A percentile compares a stretch with the other conserved stretches of the same genome.
These are phyloP conservation scores for Xestia ashworthii DNA, from an alignment of 2,888 invertebrate genomes.

Conservation along the genomic window DNA sequence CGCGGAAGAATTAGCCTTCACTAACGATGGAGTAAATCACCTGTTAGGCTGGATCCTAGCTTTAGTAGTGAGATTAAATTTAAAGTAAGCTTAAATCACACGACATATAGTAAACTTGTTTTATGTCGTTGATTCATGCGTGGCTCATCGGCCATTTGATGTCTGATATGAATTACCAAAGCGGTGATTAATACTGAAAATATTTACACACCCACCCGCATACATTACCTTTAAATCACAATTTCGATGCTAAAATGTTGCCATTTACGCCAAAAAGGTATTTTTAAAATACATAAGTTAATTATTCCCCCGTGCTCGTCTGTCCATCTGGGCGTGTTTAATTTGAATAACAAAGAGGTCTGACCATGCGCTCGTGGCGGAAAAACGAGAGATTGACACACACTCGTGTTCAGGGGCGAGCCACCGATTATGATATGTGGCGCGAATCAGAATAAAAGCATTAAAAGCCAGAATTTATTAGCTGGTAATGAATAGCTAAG, in stretches of 20 bases:
- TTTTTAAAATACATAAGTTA: conserved; percentile 80
- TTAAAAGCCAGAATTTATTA: conserved; percentile 47
- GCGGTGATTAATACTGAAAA: conserved; percentile 44
- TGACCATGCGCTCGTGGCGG: conserved; percentile 78
- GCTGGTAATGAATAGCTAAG: conserved; percentile 43
- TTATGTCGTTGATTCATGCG: conserved; percentile 55
- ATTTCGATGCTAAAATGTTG: conserved; percentile 50
- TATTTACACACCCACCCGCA: conserved; percentile 36
- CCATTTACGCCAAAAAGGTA: conserved; percentile 50
- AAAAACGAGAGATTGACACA: conserved; percentile 85
- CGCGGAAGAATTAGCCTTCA: conserved; percentile 88
- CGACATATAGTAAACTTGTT: conserved; percentile 71
- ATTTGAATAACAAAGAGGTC: conserved; percentile 87
- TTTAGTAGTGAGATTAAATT: conserved; percentile 81
- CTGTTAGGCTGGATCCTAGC: conserved; percentile 77
- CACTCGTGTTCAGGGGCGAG: conserved; percentile 67
- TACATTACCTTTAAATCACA: conserved; percentile 29
- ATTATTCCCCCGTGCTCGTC: conserved; percentile 80
- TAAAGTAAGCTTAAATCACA: conserved; percentile 80
- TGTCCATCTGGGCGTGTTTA: conserved; percentile 80
- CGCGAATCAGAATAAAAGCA: conserved; percentile 62
- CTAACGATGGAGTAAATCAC: conserved; percentile 88
- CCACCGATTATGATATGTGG: conserved; percentile 67
- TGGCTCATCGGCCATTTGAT: conserved; percentile 37
- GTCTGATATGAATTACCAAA: conserved; percentile 37